Percentiles rank a stretch among this genome's conserved stretches.
These are phyloP conservation scores for Macrochelys suwanniensis DNA, from an alignment of 2,797 vertebrate species.

Conservation along the genomic window DNA sequence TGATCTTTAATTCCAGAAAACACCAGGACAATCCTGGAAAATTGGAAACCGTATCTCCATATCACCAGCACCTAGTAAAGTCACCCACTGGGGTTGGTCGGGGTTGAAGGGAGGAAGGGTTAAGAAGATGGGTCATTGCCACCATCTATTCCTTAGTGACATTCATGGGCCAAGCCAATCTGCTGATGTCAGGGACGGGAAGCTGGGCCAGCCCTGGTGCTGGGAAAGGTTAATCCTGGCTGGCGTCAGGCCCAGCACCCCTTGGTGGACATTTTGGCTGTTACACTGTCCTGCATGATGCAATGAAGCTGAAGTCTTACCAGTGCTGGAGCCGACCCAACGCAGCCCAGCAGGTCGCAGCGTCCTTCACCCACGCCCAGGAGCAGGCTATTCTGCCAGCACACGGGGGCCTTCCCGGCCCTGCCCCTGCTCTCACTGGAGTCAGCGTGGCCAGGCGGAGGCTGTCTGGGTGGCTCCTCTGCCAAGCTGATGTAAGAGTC, in stretches of 20 bases:
- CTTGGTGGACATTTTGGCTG: background rate
- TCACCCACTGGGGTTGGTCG: background rate
- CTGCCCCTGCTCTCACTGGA: background rate
- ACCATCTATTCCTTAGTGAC: background rate
- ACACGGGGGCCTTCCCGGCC: background rate
- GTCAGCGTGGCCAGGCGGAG: background rate
- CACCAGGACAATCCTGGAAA: too few relatives aligned
- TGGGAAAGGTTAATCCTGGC: background rate
- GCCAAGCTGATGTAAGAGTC: constrained; percentile 8
- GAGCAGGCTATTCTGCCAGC: background rate
- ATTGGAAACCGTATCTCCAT: background rate
- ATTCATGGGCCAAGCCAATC: background rate
- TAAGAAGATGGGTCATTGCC: too few relatives aligned
- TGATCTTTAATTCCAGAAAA: too few relatives aligned
- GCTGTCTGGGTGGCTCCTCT: background rate
- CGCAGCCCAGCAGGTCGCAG: background rate
- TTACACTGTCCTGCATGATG: background rate
- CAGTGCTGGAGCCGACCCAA: background rate
- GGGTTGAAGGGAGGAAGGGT: background rate
- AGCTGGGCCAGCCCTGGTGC: background rate
- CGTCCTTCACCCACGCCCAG: background rate
- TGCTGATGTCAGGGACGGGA: background rate
- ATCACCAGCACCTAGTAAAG: background rate
- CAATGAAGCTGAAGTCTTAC: background rate
- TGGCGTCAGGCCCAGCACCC: background rate